phyloP scores from a whole-genome alignment of 2,888 invertebrate species.

The Euproctis similis region DNA sequence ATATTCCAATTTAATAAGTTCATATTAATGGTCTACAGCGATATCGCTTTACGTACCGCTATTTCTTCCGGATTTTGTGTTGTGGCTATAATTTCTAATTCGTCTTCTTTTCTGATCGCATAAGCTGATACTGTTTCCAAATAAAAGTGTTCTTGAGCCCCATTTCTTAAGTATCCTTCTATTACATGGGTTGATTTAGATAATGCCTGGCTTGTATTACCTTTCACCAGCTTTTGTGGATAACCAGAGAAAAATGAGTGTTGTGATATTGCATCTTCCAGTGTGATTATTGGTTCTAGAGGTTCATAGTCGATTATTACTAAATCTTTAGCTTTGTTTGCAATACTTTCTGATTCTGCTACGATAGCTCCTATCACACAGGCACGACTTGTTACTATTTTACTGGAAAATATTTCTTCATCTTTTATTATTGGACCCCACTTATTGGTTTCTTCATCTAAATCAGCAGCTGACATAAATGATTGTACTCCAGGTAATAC shows the following conservation, averaged over 20 bases:
- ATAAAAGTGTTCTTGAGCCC: slow-evolving; percentile 94
- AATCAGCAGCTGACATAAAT: slow-evolving; percentile 84
- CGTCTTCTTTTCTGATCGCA: slow-evolving; percentile 84
- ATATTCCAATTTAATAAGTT: too few species aligned
- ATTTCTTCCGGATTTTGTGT: slow-evolving; percentile 88
- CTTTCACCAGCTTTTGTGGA: slow-evolving; percentile 74
- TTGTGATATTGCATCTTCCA: slow-evolving; percentile 88
- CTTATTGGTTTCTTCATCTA: slow-evolving; percentile 78
- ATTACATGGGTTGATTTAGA: slow-evolving; percentile 78
- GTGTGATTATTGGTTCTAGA: slow-evolving; percentile 84
- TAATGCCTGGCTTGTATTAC: slow-evolving; percentile 81
- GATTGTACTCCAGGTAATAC: slow-evolving; percentile 84
- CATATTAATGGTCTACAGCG: too few species aligned
- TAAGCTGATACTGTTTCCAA: slow-evolving; percentile 84
- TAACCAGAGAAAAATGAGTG: slow-evolving; percentile 79
- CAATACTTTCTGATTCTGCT: slow-evolving; percentile 83
- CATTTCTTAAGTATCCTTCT: slow-evolving; percentile 82
- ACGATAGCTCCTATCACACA: slow-evolving; percentile 87
- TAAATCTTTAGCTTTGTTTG: slow-evolving; percentile 85
- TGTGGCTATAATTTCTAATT: slow-evolving; percentile 87
- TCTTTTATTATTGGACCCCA: slow-evolving; percentile 85
- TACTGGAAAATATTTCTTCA: slow-evolving; percentile 86
- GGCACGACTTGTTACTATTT: slow-evolving; percentile 84
- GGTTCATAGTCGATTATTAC: slow-evolving; percentile 88
- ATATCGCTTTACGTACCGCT: too few species aligned